Evolutionary conservation across 2,888 invertebrate species (phyloP).

Genomic region (Rotaria socialis): DNA sequence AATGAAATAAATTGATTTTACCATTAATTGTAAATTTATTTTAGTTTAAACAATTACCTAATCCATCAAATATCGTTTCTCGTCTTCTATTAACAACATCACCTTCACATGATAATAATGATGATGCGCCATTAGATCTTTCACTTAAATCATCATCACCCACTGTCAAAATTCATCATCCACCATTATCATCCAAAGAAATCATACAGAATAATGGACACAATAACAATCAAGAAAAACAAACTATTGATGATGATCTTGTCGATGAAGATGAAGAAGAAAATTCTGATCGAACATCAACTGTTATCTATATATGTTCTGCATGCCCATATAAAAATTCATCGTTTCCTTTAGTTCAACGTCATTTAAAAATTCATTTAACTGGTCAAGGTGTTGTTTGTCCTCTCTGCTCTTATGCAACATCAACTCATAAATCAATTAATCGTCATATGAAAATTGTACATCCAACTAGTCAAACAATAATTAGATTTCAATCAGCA

Average conservation of each 20-base stretch:
- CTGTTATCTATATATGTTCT: background rate
- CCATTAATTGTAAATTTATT: background rate
- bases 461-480: conserved; percentile 23
- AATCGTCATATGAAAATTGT: background rate
- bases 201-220: background rate
- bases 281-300: background rate
- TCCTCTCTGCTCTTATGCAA: background rate
- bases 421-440: background rate
- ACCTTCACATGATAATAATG: background rate
- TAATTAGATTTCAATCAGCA: background rate
- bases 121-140: conserved; percentile 27
- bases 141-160: background rate
- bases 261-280: background rate
- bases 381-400: background rate
- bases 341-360: background rate
- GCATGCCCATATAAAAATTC: background rate
- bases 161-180: background rate
- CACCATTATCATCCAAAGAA: background rate
- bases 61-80: conserved; percentile 27
- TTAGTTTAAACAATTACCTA: conserved; percentile 24
- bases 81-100: background rate
- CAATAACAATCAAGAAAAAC: background rate
- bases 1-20: background rate
- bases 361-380: background rate
- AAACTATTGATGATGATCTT: background rate